Conservation (phyloP, 2,888 invertebrate species). For the Anodontia alba region DNA sequence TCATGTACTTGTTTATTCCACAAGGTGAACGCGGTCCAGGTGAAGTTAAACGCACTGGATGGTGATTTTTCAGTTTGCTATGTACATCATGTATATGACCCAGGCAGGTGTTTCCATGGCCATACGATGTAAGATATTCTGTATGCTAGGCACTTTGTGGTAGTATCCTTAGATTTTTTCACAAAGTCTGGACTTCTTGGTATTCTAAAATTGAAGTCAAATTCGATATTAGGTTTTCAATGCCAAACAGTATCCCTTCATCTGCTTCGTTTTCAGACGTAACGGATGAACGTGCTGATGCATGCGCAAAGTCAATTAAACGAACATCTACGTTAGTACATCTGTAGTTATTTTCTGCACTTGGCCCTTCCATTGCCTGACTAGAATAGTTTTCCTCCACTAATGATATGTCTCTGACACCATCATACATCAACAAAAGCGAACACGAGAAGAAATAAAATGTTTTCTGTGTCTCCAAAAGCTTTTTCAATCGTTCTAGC, state of each 20-base stretch:
- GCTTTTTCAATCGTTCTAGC: conserved; percentile 82
- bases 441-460: conserved; percentile 87
- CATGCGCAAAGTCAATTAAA: conserved; percentile 98
- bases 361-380: background rate
- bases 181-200: no score
- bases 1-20: no score
- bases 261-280: conserved; percentile 89
- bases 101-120: no score
- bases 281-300: conserved; percentile 88
- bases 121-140: no score
- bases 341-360: conserved; percentile 47
- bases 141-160: no score
- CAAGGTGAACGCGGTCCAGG: no score
- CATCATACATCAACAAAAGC: conserved; percentile 86
- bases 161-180: no score
- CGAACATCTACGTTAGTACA: conserved; percentile 93
- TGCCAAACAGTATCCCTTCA: conserved; percentile 94
- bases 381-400: background rate
- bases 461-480: conserved; percentile 83
- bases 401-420: conserved; percentile 52
- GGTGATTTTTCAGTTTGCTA: no score
- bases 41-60: no score
- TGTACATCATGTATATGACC: no score
- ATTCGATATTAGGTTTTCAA: conserved; percentile 91
- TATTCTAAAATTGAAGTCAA: conserved; percentile 30